These are phyloP conservation scores for Teinopalpus imperialis DNA, from an alignment of 2,888 invertebrate genomes.

Conservation along the genomic window DNA sequence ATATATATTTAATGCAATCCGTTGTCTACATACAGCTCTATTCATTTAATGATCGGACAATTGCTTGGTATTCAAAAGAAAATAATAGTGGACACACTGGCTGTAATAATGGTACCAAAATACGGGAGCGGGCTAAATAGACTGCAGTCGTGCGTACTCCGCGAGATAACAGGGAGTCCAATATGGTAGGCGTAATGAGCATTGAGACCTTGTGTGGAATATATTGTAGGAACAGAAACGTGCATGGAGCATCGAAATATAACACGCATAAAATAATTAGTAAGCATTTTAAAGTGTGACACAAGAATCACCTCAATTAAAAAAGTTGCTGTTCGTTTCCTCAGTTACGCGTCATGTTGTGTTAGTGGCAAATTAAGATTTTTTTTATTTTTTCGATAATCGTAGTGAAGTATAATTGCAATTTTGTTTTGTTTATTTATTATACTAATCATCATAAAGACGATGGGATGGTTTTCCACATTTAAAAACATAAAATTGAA, in stretches of 20 bases:
- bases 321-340: no score
- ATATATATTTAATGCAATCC: neutral
- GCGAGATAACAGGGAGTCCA: constrained; percentile 54
- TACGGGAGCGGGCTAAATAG: constrained; percentile 20
- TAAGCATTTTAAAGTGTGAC: no score
- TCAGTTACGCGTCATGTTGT: no score
- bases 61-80: constrained; percentile 9
- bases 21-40: neutral
- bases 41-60: constrained; percentile 9
- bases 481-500: no score
- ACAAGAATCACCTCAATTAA: no score
- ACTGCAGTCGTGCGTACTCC: constrained; percentile 49
- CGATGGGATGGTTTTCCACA: no score
- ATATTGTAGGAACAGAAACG: constrained; percentile 38
- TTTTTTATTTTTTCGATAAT: no score
- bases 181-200: constrained; percentile 65
- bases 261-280: no score
- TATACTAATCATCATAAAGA: no score
- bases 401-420: no score
- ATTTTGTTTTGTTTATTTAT: no score
- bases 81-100: constrained; percentile 13
- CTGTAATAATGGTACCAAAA: constrained; percentile 19
- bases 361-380: no score
- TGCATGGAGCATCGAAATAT: constrained; percentile 35
- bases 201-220: constrained; percentile 57